Percentiles rank a stretch among this genome's conserved stretches.
Conservation (phyloP, 1,140 invertebrate species). For the Hylyphantes graminicola region DNA sequence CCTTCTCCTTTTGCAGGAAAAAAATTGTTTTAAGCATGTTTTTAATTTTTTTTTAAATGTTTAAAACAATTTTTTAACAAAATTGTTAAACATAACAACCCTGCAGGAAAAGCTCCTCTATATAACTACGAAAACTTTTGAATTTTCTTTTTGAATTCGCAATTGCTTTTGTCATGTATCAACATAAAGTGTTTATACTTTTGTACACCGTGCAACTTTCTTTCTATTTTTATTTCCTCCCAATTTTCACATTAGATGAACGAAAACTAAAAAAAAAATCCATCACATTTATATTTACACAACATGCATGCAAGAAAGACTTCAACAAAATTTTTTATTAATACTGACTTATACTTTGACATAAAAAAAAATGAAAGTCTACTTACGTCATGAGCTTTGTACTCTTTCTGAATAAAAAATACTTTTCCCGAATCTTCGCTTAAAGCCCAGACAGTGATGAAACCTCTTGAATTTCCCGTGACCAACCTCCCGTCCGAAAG, state of each 20-base stretch:
- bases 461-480: slow-evolving; percentile 93
- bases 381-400: slow-evolving; percentile 66
- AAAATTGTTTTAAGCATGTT: too few relatives aligned
- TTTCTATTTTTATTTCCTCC: not conserved
- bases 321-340: not conserved
- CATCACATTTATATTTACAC: too few relatives aligned
- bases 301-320: not conserved
- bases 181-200: too few relatives aligned
- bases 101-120: too few relatives aligned
- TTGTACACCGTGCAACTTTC: not conserved
- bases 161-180: too few relatives aligned
- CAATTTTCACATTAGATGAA: not conserved
- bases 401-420: slow-evolving; percentile 61
- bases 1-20: too few relatives aligned
- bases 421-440: slow-evolving; percentile 85
- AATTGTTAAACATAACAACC: too few relatives aligned
- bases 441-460: slow-evolving; percentile 92
- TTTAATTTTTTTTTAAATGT: too few relatives aligned
- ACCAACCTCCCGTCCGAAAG: slow-evolving; percentile 93
- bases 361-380: not conserved
- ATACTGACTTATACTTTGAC: not conserved
- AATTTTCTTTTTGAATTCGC: too few relatives aligned
- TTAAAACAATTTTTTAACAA: too few relatives aligned
- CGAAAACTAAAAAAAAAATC: not conserved
- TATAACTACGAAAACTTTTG: too few relatives aligned